A percentile compares a stretch with the other conserved stretches of the same genome.
phyloP scores from a whole-genome alignment of 2,888 invertebrate genomes.

The Lochmaea capreae region DNA sequence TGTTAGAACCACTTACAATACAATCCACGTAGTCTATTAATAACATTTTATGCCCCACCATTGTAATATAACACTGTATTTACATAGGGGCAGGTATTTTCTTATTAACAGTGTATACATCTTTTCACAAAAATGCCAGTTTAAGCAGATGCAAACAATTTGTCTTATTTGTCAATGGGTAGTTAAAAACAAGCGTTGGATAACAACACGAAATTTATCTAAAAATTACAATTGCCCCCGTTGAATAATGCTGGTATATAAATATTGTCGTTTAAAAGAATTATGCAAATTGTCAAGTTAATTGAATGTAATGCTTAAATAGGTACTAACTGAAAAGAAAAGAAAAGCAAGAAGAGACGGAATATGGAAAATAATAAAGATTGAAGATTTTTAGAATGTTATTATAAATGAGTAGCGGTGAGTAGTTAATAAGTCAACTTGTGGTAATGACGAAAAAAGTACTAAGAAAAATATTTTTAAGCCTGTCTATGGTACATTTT shows the following conservation, averaged over 20 bases:
- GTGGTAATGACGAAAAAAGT: no score
- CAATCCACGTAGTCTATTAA: no score
- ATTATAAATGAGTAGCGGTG: no score
- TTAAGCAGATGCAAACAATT: conserved; percentile 1
- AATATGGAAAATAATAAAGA: background rate
- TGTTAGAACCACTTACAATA: no score
- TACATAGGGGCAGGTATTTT: background rate
- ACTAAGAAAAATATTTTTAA: no score
- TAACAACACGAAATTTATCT: conserved; percentile 4
- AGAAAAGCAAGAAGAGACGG: background rate
- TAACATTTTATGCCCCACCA: background rate
- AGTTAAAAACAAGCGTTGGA: background rate
- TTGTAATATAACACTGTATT: conserved; percentile 2
- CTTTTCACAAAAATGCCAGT: background rate
- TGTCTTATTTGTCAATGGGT: conserved; percentile 6
- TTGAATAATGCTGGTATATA: conserved; percentile 1
- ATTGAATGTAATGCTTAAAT: background rate
- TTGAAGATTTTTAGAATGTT: no score
- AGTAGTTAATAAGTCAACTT: no score
- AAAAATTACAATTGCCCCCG: background rate
- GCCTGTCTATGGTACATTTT: no score
- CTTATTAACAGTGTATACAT: background rate
- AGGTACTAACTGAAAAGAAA: background rate
- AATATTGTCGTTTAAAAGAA: background rate
- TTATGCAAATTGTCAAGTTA: background rate